Percentiles rank a stretch among this genome's conserved stretches.
Conservation (phyloP, 2,113 vertebrate species). For the Sinocyclocheilus anophthalmus region DNA sequence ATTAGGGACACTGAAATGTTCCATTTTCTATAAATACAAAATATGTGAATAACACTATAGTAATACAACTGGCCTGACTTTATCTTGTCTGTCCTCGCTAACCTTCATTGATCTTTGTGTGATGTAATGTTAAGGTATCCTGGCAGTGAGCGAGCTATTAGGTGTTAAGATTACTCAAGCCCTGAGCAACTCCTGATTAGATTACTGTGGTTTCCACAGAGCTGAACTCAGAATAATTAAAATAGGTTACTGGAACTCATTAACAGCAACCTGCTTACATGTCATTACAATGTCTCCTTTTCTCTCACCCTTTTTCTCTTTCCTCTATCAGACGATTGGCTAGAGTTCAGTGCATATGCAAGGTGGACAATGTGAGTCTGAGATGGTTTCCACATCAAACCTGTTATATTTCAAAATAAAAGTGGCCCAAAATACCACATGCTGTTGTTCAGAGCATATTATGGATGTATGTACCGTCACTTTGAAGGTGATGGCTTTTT, state of each 20-base stretch:
- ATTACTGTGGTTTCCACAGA: slow-evolving; percentile 58
- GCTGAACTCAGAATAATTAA: slow-evolving; percentile 52
- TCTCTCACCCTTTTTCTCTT: background rate
- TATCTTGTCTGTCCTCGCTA: background rate
- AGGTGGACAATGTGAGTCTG: background rate
- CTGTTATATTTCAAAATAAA: background rate
- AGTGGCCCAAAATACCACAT: background rate
- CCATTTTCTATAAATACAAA: background rate
- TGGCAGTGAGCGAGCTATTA: slow-evolving; percentile 37
- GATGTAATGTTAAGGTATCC: slow-evolving; percentile 46
- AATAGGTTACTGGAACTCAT: slow-evolving; percentile 41
- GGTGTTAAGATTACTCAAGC: slow-evolving; percentile 44
- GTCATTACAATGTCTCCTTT: slow-evolving; percentile 11
- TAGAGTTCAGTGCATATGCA: background rate
- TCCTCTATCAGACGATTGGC: background rate
- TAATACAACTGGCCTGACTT: slow-evolving; percentile 4
- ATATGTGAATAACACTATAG: background rate
- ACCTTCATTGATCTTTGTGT: slow-evolving; percentile 10
- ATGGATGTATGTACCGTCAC: slow-evolving; percentile 80
- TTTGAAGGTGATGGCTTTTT: slow-evolving; percentile 95
- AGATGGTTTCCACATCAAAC: background rate
- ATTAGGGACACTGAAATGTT: background rate
- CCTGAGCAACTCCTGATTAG: slow-evolving; percentile 49
- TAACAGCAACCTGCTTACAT: slow-evolving; percentile 36
- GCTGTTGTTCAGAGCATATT: background rate